Base-by-base conservation (phyloP, 2,888 invertebrate genomes). In the Asteroscopus sphinx region DNA sequence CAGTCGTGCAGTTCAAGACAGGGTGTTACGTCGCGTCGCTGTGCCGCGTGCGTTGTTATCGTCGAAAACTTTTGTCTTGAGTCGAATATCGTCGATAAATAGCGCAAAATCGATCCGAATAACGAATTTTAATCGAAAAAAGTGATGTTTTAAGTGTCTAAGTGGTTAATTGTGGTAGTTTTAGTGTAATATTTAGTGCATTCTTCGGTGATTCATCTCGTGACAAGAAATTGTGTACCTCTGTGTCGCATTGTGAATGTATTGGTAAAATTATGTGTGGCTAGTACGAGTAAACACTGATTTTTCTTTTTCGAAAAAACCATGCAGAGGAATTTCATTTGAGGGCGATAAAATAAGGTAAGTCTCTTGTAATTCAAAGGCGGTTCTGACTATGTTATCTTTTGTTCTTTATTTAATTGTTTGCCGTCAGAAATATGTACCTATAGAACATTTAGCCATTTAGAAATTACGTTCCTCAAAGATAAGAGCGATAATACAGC, bases 171-270 rank as follows among this genome's bases (percentile, higher is more conserved):
- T 72, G 85, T 81, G 81, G 59, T 80, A 79, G 77, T 85, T 81
- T 80, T 62, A 58, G 77, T 82, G 89, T 87, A 85, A 78, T 76
- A 76, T 59, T 57, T 74, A 85, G 91, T 92, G 91, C 90, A 91
- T 92, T 91, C 90, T 88, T 87, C 67, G 87, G 92, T 93, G 93
- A 93, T 92, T 93, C 93, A 93, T 93, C 92, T 92, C 85, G 69
- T 72, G 85, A 88, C 89, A 88, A 92, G 91, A 89, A 90, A 88
- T 89, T 87, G 88, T 89, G 87, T 81, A 76, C 68, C 68, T 61
- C 74, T 51, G 86, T 90, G 87, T 85, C 81, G 80, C 83, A 77
- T 77, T 79, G 79, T 83, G 84, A 77, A 78, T 82, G 85, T 79
- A 81, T 81, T 82, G 80, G 84, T 83, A 82, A 86, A 88, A 84